Evolutionary conservation across 1,140 invertebrate genomes (phyloP).

Genomic region (Ceratina japonica): DNA sequence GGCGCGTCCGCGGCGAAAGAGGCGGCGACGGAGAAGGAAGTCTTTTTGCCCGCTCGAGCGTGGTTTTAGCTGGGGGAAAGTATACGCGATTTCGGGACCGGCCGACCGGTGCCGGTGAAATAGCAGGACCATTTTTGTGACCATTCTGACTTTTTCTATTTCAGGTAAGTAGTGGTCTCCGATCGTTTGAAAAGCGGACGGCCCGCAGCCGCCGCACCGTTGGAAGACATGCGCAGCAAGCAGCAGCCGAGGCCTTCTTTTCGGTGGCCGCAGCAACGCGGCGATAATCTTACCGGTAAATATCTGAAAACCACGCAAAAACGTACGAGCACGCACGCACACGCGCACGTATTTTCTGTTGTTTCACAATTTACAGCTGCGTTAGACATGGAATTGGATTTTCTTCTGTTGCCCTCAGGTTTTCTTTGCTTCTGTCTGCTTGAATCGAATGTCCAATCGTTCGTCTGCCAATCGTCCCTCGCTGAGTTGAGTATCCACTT

Average conservation of each 20-base stretch:
- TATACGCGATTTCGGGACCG: neutral
- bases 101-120: no score
- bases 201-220: conserved; percentile 73
- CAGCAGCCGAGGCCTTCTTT: conserved; percentile 80
- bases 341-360: neutral
- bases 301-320: conserved; percentile 62
- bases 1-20: neutral
- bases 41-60: neutral
- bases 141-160: conserved; percentile 64
- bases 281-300: conserved; percentile 80
- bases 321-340: conserved; percentile 28
- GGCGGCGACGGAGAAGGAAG: conserved; percentile 28
- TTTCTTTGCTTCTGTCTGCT: no score
- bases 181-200: conserved; percentile 75
- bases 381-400: no score
- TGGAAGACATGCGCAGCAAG: conserved; percentile 79
- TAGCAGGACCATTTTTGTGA: conserved; percentile 27
- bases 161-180: conserved; percentile 80
- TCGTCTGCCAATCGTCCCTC: no score
- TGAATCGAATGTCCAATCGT: no score
- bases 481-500: no score
- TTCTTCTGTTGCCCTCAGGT: no score
- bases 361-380: neutral
- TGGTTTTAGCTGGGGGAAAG: no score
- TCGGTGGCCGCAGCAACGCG: conserved; percentile 79